Evolutionary conservation across 1,140 invertebrate species (phyloP).

Genomic region (Heterodera schachtii): DNA sequence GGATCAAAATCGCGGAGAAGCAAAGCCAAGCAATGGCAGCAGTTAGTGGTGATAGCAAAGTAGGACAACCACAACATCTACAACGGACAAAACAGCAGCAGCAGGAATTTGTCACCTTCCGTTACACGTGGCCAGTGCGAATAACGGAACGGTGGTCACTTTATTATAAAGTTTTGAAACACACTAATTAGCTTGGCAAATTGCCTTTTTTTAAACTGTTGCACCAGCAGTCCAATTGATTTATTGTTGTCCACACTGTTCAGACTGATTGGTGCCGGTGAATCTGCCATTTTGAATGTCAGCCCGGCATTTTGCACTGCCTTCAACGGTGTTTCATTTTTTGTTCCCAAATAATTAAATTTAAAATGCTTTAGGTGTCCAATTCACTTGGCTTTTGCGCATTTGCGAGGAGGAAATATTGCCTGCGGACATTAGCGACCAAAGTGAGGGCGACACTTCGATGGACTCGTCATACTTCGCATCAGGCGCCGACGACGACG

Average conservation of each 20-base stretch:
- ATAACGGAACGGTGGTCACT: constrained; percentile 36
- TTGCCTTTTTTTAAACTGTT: neutral
- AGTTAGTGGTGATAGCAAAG: neutral
- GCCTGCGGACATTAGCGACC: neutral
- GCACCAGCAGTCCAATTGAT: no score
- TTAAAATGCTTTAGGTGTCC: constrained; percentile 34
- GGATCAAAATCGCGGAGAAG: neutral
- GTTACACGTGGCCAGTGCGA: constrained; percentile 41
- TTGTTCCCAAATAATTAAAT: no score
- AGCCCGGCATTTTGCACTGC: constrained; percentile 46
- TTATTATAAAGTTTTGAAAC: neutral
- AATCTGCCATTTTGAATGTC: constrained; percentile 41
- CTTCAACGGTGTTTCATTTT: constrained; percentile 10
- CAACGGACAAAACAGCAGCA: neutral
- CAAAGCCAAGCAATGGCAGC: neutral
- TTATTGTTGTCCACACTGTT: neutral
- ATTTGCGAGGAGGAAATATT: constrained; percentile 46
- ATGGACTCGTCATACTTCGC: neutral
- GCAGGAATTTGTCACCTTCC: constrained; percentile 37
- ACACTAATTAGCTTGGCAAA: neutral
- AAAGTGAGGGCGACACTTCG: neutral
- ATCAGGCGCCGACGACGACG: constrained; percentile 10
- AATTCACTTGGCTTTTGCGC: constrained; percentile 45
- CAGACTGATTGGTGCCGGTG: constrained; percentile 32
- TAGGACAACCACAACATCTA: neutral